These are phyloP conservation scores for Melangyna quadrimaculata DNA, from an alignment of 2,888 invertebrate species.

Conservation along the genomic window DNA sequence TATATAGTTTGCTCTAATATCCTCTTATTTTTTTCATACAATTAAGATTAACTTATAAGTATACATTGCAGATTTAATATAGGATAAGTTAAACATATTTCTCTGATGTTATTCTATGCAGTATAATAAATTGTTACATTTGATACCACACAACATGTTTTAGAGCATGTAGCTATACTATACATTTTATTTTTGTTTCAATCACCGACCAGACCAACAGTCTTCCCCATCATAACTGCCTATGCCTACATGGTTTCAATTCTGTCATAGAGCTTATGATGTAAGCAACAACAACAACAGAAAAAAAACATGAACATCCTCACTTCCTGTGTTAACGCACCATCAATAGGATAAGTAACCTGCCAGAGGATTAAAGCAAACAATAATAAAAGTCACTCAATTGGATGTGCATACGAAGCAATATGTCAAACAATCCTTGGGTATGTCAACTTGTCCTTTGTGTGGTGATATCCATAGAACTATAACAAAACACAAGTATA, in stretches of 20 bases:
- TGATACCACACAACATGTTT: neutral
- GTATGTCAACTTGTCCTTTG: constrained; percentile 60
- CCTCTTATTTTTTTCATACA: no score
- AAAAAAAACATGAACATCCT: neutral
- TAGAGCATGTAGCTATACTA: neutral
- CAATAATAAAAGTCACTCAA: constrained; percentile 32
- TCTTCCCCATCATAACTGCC: neutral
- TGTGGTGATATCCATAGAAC: neutral
- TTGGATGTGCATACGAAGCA: constrained; percentile 18
- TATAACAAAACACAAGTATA: constrained; percentile 43
- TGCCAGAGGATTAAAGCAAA: constrained; percentile 6
- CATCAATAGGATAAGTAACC: constrained; percentile 18
- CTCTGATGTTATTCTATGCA: no score
- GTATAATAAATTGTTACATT: neutral
- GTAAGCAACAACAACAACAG: neutral
- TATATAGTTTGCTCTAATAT: no score
- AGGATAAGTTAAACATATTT: no score
- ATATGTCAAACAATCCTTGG: constrained; percentile 59
- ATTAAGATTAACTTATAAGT: no score
- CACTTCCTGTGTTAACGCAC: neutral
- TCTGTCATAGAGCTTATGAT: neutral
- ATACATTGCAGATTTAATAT: no score
- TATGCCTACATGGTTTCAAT: neutral
- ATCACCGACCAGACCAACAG: neutral
- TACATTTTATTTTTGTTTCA: neutral